Evolutionary conservation across 2,888 invertebrate genomes (phyloP).

Genomic region (Pardosa pseudoannulata): DNA sequence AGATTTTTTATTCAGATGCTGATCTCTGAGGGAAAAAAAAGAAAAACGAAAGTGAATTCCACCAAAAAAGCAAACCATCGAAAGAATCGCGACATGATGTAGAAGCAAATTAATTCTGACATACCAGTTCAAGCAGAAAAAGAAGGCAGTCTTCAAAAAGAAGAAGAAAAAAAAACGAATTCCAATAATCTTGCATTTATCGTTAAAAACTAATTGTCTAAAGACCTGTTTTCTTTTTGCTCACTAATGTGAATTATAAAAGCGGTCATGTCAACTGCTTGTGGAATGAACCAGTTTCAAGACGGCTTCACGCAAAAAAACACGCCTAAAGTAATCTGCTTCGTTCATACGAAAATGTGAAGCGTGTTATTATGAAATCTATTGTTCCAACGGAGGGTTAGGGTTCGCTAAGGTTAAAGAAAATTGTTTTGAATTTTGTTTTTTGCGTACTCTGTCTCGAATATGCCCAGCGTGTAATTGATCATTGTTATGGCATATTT

Average conservation of each 20-base stretch:
- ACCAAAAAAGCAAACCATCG: neutral
- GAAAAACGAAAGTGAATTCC: neutral
- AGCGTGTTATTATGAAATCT: neutral
- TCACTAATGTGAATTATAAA: neutral
- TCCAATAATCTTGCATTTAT: slow-evolving; percentile 11
- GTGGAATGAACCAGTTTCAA: neutral
- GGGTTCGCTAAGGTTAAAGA: neutral
- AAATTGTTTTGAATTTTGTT: too few relatives aligned
- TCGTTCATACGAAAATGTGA: neutral
- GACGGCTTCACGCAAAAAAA: neutral
- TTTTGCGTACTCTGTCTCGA: too few relatives aligned
- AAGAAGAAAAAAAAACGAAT: neutral
- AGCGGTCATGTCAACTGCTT: neutral
- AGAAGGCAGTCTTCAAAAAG: neutral
- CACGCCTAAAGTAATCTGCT: neutral
- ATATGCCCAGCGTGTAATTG: too few relatives aligned
- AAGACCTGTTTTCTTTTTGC: slow-evolving; percentile 12
- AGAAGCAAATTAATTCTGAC: slow-evolving; percentile 13
- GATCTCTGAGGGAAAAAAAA: neutral
- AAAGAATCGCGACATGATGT: neutral
- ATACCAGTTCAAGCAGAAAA: neutral
- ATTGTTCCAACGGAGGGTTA: neutral
- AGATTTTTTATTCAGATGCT: slow-evolving; percentile 1
- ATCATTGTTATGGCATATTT: too few relatives aligned
- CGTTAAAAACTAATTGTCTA: slow-evolving; percentile 8